Evolutionary conservation across 2,797 vertebrate species (phyloP).

Genomic region (Macroramphosus scolopax): DNA sequence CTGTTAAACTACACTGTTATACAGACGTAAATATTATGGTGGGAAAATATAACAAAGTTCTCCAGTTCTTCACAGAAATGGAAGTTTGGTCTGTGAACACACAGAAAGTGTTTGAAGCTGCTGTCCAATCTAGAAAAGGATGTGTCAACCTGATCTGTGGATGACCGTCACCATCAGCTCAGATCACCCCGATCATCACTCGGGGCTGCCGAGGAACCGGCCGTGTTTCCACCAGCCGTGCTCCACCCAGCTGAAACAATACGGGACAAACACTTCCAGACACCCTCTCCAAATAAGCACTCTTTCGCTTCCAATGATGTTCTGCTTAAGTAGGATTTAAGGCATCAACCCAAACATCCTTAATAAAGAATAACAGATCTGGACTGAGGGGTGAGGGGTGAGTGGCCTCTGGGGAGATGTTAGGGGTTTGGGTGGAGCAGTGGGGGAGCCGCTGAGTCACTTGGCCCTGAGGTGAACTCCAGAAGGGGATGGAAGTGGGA

Average conservation of each 20-base stretch:
- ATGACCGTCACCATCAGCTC: constrained; percentile 8
- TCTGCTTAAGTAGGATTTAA: constrained; percentile 46
- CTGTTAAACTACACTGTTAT: too few species aligned
- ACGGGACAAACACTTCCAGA: constrained; percentile 43
- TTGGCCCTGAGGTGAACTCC: constrained; percentile 50
- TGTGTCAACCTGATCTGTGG: constrained; percentile 6
- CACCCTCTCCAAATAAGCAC: constrained; percentile 45
- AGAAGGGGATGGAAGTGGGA: constrained; percentile 36
- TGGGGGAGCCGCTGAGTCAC: constrained; percentile 5
- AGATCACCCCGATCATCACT: constrained; percentile 27
- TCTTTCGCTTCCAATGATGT: constrained; percentile 43
- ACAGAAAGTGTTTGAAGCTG: too few species aligned
- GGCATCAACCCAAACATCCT: constrained; percentile 50
- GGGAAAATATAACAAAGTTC: too few species aligned
- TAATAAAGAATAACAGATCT: constrained; percentile 46
- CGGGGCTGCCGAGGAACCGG: constrained; percentile 31
- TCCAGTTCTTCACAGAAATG: too few species aligned
- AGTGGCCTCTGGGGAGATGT: constrained; percentile 11
- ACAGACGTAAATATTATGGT: too few species aligned
- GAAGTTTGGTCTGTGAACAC: too few species aligned
- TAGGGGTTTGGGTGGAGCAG: constrained; percentile 31
- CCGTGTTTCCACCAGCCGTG: constrained; percentile 40
- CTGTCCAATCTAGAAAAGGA: too few species aligned
- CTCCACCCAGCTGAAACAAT: constrained; percentile 74
- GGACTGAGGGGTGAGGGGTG: constrained; percentile 16